Conservation (phyloP, 1,140 invertebrate species). For the Zaprionus capensis region DNA sequence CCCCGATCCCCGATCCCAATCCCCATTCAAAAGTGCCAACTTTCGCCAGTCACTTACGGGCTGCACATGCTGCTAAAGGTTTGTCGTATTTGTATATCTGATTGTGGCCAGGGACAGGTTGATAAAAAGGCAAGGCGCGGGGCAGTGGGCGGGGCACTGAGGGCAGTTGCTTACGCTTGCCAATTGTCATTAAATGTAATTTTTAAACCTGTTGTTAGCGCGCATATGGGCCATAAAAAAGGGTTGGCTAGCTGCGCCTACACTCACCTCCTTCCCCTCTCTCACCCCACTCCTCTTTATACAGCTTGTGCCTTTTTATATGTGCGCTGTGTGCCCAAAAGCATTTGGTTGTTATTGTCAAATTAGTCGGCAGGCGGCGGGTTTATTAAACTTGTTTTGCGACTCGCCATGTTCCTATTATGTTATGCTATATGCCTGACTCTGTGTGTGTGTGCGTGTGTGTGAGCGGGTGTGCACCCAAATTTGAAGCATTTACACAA, state of each 20-base stretch:
- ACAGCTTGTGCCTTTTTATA: constrained; percentile 27
- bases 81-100: constrained; percentile 47
- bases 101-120: constrained; percentile 42
- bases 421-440: constrained; percentile 42
- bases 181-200: constrained; percentile 83
- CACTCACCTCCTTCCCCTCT: constrained; percentile 15
- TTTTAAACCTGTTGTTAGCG: constrained; percentile 81
- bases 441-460: background rate
- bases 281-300: constrained; percentile 1
- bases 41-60: constrained; percentile 31
- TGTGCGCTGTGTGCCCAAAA: constrained; percentile 29
- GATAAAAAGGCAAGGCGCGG: background rate
- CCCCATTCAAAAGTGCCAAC: constrained; percentile 30
- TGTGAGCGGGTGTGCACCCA: constrained; percentile 8
- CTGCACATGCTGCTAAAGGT: constrained; percentile 54
- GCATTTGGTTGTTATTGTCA: constrained; percentile 78
- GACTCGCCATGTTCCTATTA: constrained; percentile 46
- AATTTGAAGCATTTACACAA: constrained; percentile 46
- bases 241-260: constrained; percentile 40
- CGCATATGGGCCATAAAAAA: constrained; percentile 76
- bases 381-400: constrained; percentile 75
- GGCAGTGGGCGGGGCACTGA: background rate
- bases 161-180: constrained; percentile 26
- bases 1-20: background rate
- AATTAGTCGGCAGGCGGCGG: constrained; percentile 77